Evolutionary conservation across 2,797 vertebrate genomes (phyloP).

Genomic region (Thripadectes ignobilis): DNA sequence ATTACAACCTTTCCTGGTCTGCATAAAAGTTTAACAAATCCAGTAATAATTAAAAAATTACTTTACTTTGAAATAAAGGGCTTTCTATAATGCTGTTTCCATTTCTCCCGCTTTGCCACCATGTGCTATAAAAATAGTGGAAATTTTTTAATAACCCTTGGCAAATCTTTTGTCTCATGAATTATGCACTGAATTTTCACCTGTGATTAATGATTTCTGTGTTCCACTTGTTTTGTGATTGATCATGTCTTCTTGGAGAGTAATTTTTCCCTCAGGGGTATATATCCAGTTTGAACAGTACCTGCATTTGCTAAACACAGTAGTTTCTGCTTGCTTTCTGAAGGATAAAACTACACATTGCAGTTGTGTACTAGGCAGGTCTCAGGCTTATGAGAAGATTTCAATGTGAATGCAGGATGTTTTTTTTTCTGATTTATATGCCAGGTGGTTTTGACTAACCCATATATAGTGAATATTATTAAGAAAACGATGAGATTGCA

Average conservation of each 20-base stretch:
- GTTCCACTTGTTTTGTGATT: background rate
- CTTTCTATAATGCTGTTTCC: background rate
- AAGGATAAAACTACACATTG: background rate
- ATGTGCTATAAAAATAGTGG: background rate
- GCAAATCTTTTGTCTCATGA: background rate
- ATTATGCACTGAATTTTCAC: slow-evolving; percentile 19
- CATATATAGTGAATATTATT: slow-evolving; percentile 25
- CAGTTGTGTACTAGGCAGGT: background rate
- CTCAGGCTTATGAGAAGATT: background rate
- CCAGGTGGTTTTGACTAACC: slow-evolving; percentile 29
- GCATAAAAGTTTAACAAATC: background rate
- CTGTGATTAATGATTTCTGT: background rate
- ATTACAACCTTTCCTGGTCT: background rate
- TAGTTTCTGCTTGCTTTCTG: background rate
- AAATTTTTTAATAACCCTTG: background rate
- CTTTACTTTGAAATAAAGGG: background rate
- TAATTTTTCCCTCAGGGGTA: background rate
- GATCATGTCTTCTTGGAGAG: background rate
- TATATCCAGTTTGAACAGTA: background rate
- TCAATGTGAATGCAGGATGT: background rate
- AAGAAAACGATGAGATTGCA: slow-evolving; percentile 30
- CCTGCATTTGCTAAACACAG: background rate
- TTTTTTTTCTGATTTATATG: background rate
- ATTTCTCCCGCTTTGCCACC: background rate
- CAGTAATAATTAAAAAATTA: background rate